Conservation (phyloP, 2,888 invertebrate genomes). For the Calameuta pallipes region DNA sequence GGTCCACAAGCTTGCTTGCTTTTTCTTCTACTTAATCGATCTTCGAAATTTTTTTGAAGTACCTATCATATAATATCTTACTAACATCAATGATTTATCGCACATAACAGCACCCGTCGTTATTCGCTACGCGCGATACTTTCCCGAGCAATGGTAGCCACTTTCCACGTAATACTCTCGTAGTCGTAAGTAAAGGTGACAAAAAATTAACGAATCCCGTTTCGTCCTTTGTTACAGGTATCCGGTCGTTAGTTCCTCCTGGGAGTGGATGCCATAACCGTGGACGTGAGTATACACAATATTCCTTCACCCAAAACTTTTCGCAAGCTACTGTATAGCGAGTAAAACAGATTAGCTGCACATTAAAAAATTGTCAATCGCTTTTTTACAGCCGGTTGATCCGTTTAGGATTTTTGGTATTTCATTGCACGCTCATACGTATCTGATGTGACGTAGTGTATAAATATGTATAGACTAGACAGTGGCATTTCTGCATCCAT, state of each 20-base stretch:
- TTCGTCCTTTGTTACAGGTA: background rate
- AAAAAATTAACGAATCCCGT: background rate
- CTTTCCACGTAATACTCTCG: background rate
- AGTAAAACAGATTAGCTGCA: no score
- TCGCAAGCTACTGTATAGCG: background rate
- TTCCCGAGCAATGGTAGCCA: background rate
- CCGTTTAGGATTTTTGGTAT: background rate
- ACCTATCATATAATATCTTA: background rate
- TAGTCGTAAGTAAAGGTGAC: background rate
- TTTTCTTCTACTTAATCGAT: background rate
- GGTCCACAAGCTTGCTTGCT: constrained; percentile 12
- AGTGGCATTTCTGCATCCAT: background rate
- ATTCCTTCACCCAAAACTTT: background rate
- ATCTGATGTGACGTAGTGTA: background rate
- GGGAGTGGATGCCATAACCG: background rate
- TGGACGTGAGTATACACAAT: background rate
- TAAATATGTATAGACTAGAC: no score
- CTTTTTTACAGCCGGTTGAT: background rate
- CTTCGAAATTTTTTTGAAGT: background rate
- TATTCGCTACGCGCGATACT: background rate
- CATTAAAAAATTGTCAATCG: background rate
- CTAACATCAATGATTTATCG: background rate
- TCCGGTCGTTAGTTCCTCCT: background rate
- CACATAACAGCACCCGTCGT: background rate
- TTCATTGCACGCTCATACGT: background rate